Conservation (phyloP, 64 coral and sea anemone species). For the Catalaphyllia jardinei region DNA sequence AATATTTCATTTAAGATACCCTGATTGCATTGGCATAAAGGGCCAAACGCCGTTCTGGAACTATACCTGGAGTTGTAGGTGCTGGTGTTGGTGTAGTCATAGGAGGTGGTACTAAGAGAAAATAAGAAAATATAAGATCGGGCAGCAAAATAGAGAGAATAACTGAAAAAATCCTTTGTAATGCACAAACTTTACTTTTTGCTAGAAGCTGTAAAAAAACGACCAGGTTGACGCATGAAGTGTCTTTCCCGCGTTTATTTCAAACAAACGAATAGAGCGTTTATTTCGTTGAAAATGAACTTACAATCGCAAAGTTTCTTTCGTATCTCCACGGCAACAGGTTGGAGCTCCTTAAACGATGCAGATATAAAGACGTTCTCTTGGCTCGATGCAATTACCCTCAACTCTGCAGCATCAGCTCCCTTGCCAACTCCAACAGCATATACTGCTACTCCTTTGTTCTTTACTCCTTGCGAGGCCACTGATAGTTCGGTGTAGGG, state of each 20-base stretch:
- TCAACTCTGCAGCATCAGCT: conserved; percentile 33
- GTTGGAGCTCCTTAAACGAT: conserved; percentile 38
- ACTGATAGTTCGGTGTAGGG: conserved; percentile 6
- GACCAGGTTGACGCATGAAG: too few relatives aligned
- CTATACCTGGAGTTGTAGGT: conserved; percentile 6
- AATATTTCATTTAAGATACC: too few relatives aligned
- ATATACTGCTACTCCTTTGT: conserved; percentile 11
- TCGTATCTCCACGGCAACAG: neutral
- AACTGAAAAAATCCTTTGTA: too few relatives aligned
- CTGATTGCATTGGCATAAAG: too few relatives aligned
- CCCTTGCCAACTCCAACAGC: conserved; percentile 47
- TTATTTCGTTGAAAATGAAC: neutral
- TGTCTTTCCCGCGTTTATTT: too few relatives aligned
- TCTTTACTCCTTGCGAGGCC: conserved; percentile 22
- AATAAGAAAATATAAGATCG: neutral
- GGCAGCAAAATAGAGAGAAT: too few relatives aligned
- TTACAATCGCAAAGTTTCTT: conserved; percentile 18
- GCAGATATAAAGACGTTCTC: conserved; percentile 14
- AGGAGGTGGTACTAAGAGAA: neutral
- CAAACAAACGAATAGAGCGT: too few relatives aligned
- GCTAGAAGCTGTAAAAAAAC: too few relatives aligned
- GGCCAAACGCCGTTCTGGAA: too few relatives aligned
- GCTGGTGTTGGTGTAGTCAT: neutral
- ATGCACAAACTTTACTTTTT: too few relatives aligned
- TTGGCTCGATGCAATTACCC: conserved; percentile 43